These are phyloP conservation scores for Diplolepis rosae DNA, from an alignment of 2,888 invertebrate genomes.

Conservation along the genomic window DNA sequence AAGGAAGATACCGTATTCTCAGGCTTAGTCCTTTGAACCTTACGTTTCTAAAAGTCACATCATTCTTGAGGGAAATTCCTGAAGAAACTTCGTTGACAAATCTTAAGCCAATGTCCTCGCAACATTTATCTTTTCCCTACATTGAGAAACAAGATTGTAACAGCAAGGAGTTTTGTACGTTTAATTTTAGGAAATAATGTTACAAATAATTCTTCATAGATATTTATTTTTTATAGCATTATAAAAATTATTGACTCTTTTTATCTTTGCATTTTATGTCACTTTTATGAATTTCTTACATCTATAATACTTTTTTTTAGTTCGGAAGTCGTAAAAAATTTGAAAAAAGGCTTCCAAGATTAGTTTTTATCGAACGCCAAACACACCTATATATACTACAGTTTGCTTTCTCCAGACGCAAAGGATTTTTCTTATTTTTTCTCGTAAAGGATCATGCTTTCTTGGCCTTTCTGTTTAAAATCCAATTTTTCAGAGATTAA, in stretches of 20 bases:
- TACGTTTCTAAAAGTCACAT: slow-evolving; percentile 18
- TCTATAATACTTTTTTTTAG: background rate
- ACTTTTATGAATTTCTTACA: background rate
- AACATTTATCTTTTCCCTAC: background rate
- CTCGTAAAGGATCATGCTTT: background rate
- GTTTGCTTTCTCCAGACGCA: background rate
- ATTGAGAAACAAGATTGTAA: background rate
- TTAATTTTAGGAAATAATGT: background rate
- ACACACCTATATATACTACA: background rate
- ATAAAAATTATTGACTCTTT: background rate
- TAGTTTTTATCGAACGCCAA: background rate
- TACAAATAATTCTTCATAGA: background rate
- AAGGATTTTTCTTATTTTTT: too few species aligned
- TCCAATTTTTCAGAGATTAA: background rate
- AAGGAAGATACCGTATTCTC: background rate
- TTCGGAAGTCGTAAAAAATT: background rate
- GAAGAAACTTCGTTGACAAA: slow-evolving; percentile 1
- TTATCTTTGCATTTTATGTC: background rate
- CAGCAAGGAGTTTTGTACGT: background rate
- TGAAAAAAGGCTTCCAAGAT: background rate
- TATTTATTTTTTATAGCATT: background rate
- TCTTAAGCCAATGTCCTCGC: background rate
- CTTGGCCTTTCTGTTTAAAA: background rate
- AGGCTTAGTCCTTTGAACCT: background rate
- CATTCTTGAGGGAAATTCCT: slow-evolving; percentile 1